Conservation (phyloP, 1,140 invertebrate genomes). For the Probaryconus sp. region DNA sequence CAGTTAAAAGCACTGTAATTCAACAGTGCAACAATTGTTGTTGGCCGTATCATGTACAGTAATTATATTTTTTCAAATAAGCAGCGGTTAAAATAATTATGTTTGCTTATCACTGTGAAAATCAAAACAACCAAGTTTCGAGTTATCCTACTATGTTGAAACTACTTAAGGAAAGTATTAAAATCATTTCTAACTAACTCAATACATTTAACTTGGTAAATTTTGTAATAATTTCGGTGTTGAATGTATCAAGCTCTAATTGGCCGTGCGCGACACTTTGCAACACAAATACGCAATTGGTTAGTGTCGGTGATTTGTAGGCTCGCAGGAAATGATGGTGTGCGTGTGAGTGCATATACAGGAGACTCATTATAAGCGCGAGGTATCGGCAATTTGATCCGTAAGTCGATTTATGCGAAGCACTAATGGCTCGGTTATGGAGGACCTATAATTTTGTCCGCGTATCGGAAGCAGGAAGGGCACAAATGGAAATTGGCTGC, state of each 20-base stretch:
- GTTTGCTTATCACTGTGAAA: no score
- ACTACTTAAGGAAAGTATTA: no score
- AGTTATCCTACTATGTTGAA: no score
- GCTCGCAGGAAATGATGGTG: conserved; percentile 8
- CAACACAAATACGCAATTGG: conserved; percentile 28
- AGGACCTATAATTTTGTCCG: conserved; percentile 44
- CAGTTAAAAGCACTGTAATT: no score
- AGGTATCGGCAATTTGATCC: conserved; percentile 41
- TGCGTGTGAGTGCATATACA: conserved; percentile 21
- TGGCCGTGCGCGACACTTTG: conserved; percentile 3
- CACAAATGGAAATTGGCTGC: conserved; percentile 41
- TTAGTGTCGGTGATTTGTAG: conserved; percentile 24
- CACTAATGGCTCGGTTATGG: conserved; percentile 45
- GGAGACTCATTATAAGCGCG: conserved; percentile 23
- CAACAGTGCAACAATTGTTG: no score
- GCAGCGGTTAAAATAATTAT: no score
- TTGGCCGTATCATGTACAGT: no score
- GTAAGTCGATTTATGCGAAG: conserved; percentile 45
- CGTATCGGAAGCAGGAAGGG: conserved; percentile 23
- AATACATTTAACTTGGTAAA: no score
- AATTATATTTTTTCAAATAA: no score
- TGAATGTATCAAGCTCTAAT: conserved; percentile 6
- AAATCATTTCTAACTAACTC: no score
- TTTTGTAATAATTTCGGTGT: no score
- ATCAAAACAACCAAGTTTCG: no score